phyloP scores from a whole-genome alignment of 2,888 invertebrate genomes.

The Oeneis ivallda region DNA sequence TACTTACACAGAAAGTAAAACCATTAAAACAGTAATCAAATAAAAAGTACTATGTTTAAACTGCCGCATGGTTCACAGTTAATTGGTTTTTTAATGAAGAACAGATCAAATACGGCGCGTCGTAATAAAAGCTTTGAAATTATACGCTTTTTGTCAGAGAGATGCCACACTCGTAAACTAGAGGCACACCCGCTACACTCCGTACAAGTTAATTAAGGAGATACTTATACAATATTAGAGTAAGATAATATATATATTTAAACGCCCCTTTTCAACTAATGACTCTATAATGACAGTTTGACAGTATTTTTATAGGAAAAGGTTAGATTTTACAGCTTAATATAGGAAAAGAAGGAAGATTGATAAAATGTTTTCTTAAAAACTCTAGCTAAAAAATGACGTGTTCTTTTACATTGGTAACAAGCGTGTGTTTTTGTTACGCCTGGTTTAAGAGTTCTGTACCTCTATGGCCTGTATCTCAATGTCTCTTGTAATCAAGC shows the following conservation, averaged over 20 bases:
- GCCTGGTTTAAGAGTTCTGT: neutral
- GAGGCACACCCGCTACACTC: neutral
- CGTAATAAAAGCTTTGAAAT: slow-evolving; percentile 15
- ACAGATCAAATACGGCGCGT: slow-evolving; percentile 11
- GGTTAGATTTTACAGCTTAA: too few species aligned
- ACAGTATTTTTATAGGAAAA: too few species aligned
- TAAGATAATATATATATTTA: too few species aligned
- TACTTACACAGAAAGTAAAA: slow-evolving; percentile 8
- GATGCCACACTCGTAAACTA: neutral
- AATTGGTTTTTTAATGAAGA: slow-evolving; percentile 24
- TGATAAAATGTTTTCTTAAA: too few species aligned
- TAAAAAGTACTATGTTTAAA: slow-evolving; percentile 18
- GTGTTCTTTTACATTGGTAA: too few species aligned
- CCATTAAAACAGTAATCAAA: slow-evolving; percentile 22
- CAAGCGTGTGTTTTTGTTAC: neutral
- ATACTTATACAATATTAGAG: too few species aligned
- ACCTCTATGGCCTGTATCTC: neutral
- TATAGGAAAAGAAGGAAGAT: too few species aligned
- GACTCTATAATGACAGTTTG: too few species aligned
- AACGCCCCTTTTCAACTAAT: too few species aligned
- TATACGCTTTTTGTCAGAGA: neutral
- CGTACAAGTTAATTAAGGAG: too few species aligned
- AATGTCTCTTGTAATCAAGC: slow-evolving; percentile 17
- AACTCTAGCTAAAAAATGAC: too few species aligned
- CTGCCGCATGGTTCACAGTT: slow-evolving; percentile 9